These are phyloP conservation scores for Baccha elongata DNA, from an alignment of 2,888 invertebrate genomes.

Conservation along the genomic window DNA sequence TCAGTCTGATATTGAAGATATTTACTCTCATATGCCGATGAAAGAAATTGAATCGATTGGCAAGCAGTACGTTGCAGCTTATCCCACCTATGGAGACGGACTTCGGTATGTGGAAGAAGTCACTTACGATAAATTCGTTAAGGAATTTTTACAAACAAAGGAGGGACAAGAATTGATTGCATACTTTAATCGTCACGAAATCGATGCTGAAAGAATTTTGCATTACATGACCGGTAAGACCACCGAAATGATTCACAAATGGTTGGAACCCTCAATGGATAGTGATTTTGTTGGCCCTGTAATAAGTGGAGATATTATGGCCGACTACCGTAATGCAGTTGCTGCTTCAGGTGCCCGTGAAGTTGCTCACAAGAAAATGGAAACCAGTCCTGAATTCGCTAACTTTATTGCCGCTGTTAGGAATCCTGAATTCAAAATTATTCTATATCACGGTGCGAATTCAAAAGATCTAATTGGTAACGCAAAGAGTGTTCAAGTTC, in stretches of 20 bases:
- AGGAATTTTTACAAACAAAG: neutral
- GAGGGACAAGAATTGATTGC: constrained; percentile 2
- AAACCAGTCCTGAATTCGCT: constrained; percentile 20
- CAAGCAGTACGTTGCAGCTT: constrained; percentile 10
- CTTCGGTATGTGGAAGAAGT: neutral
- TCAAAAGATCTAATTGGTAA: neutral
- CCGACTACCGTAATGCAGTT: neutral
- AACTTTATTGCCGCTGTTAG: constrained; percentile 16
- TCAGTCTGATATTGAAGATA: constrained; percentile 12
- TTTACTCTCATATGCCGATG: constrained; percentile 18
- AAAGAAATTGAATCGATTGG: constrained; percentile 18
- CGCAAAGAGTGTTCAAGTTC: neutral
- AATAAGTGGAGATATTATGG: constrained; percentile 6
- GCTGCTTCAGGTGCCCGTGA: neutral
- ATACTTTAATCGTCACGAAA: neutral
- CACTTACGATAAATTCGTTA: neutral
- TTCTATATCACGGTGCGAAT: neutral
- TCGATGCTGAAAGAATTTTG: neutral
- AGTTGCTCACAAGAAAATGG: constrained; percentile 10
- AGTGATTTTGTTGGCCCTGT: neutral
- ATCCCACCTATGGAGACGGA: neutral
- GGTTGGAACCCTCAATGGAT: constrained; percentile 11
- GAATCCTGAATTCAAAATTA: neutral
- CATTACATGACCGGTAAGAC: neutral
- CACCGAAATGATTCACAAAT: neutral